Evolutionary conservation across 2,888 invertebrate genomes (phyloP).

Genomic region (Oligia latruncula): DNA sequence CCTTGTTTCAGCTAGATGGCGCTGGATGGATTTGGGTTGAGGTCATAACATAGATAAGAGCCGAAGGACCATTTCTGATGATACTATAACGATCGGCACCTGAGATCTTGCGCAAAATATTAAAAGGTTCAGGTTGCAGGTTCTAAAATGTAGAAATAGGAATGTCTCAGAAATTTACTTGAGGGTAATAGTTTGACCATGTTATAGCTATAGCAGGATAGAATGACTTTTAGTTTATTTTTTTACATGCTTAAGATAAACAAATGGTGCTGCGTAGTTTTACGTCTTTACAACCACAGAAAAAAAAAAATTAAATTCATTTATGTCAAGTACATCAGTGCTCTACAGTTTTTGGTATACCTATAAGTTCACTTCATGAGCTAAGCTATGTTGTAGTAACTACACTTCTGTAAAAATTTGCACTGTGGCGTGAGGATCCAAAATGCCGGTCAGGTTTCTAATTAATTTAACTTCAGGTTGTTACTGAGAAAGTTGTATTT

Average conservation of each 20-base stretch:
- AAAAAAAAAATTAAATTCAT: neutral
- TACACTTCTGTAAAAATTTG: constrained; percentile 25
- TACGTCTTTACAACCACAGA: neutral
- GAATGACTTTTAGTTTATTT: too few relatives aligned
- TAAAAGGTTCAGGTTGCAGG: neutral
- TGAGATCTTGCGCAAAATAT: neutral
- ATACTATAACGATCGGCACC: neutral
- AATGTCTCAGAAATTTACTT: neutral
- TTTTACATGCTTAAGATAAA: neutral
- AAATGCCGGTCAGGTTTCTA: constrained; percentile 65
- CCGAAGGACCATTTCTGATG: constrained; percentile 15
- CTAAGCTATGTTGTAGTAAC: neutral
- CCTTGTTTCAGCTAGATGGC: constrained; percentile 54
- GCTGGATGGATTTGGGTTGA: constrained; percentile 35
- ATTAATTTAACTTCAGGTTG: constrained; percentile 66
- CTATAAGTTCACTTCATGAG: neutral
- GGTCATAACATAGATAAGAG: neutral
- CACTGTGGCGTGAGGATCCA: neutral
- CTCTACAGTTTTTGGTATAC: neutral
- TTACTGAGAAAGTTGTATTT: constrained; percentile 60
- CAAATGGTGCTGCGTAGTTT: neutral
- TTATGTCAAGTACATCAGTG: neutral
- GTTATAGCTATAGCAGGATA: neutral
- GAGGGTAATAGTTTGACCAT: neutral
- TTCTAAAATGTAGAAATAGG: neutral